Conservation (phyloP, 2,797 vertebrate species). For the Nasua narica region DNA sequence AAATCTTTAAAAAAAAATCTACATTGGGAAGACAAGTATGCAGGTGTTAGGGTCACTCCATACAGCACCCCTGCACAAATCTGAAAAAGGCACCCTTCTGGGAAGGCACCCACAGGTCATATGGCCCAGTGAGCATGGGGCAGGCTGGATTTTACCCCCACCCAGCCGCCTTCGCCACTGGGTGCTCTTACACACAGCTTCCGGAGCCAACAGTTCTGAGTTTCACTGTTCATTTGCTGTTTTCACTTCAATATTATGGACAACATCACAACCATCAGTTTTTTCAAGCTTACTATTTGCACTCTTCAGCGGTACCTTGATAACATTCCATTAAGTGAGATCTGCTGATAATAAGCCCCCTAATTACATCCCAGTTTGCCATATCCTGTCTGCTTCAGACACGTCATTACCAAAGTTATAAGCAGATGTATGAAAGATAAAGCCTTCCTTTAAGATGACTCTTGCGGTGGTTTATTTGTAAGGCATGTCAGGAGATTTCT, state of each 20-base stretch:
- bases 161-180: fast-evolving
- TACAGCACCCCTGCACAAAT: neutral
- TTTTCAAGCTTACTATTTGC: neutral
- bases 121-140: neutral
- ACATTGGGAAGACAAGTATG: neutral
- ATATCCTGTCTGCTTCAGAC: slow-evolving; percentile 58
- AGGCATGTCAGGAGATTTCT: slow-evolving; percentile 66
- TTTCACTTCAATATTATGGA: slow-evolving; percentile 34
- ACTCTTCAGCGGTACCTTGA: slow-evolving; percentile 47
- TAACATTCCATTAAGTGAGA: slow-evolving; percentile 53
- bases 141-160: no score
- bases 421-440: slow-evolving; percentile 66
- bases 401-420: slow-evolving; percentile 36
- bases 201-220: neutral
- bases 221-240: neutral
- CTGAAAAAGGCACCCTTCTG: neutral
- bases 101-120: neutral
- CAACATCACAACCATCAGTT: neutral
- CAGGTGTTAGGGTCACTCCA: neutral
- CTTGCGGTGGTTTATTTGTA: slow-evolving; percentile 50
- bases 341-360: slow-evolving; percentile 57
- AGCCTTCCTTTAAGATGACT: slow-evolving; percentile 63
- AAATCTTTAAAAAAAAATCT: no score
- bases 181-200: neutral
- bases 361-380: slow-evolving; percentile 32